phyloP scores from a whole-genome alignment of 2,113 vertebrate genomes.

The Silurus asotus region DNA sequence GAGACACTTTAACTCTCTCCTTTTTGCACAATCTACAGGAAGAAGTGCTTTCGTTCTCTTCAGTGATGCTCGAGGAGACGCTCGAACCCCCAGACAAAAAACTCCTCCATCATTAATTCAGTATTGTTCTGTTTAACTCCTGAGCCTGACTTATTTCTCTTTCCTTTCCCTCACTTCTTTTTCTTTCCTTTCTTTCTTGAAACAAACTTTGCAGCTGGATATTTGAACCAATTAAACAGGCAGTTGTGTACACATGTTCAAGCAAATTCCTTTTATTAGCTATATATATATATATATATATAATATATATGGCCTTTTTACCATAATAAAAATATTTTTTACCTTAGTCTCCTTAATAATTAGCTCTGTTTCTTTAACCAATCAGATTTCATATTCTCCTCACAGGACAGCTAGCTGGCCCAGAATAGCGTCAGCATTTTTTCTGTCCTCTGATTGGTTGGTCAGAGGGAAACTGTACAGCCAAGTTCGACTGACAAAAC shows the following conservation, averaged over 20 bases:
- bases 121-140: constrained; percentile 7
- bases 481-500: no score
- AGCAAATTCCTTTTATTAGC: not conserved
- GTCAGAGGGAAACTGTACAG: no score
- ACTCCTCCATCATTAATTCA: constrained; percentile 41
- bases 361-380: no score
- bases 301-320: no score
- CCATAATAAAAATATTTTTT: no score
- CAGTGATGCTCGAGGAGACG: constrained; percentile 39
- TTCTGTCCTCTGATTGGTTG: no score
- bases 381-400: no score
- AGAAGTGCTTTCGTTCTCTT: constrained; percentile 57
- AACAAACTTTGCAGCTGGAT: not conserved
- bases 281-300: no score
- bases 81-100: constrained; percentile 15
- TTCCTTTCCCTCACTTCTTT: not conserved
- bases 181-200: not conserved
- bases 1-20: constrained; percentile 12
- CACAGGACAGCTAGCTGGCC: no score
- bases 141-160: not conserved
- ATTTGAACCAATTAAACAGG: not conserved
- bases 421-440: no score
- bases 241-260: not conserved
- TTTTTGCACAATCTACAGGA: constrained; percentile 9
- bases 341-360: no score